Evolutionary conservation across 1,140 invertebrate species (phyloP), one percentile per base, ranked within the genome.

Genomic region (Philopotamus ludificatus): DNA sequence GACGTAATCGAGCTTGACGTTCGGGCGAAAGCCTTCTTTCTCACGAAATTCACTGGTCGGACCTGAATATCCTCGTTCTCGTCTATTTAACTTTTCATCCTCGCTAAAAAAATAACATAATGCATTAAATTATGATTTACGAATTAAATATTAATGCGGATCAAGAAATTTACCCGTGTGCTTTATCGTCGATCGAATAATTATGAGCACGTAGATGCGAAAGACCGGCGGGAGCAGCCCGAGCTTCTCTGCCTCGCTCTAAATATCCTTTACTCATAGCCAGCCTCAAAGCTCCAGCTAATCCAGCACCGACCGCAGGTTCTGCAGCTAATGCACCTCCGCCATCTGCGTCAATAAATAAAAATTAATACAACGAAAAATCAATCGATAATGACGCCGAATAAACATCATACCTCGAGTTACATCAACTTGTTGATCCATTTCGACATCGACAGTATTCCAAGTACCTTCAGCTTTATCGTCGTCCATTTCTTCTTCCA

Each of bases 151-250:
- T 12, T 44, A 18, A 62, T 49, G 23, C 4, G 4, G 28, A 34
- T 28, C 7, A 18, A 7, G 2, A 50, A 20, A 61, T 45, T 80
- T 83, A 89, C 81, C 87, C 86, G 73, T 92, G 89, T 66, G 89
- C 86, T 81, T 99, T 99, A 76, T 98, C 97, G 77, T 99, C 96
- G 75, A 98, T 98, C 20, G 92, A 95, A 81, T 98, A 99, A 81
- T 96, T 90, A 72, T 95, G 85, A 2, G 94, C 94, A 77, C 92
- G 86, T 10, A 98, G 77, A 76, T 81, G 77, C 0, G 70, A 63
- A 20, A 71, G 49, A 51, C 67, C 68, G 3, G 73, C 68, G 77
- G 88, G 85, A 28, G 89, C 86, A 78, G 90, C 85, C 71, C 88
- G 78, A n/a, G 86, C 84, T 62, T 86, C 89, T 2, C 87, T 87